Evolutionary conservation across 2,888 invertebrate genomes (phyloP).

Genomic region (Orthosia cruda): DNA sequence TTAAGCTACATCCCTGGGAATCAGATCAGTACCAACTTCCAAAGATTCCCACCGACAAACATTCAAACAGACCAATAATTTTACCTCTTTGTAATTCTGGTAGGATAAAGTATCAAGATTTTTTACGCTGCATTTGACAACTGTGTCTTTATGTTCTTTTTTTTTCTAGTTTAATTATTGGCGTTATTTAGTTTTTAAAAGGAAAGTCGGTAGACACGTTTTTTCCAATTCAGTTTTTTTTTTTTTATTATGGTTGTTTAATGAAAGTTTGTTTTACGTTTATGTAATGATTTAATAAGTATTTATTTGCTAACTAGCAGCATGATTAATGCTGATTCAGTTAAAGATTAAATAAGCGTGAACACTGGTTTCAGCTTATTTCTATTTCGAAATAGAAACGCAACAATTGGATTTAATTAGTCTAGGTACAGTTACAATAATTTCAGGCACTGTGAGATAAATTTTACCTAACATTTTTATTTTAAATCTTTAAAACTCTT

Average conservation of each 20-base stretch:
- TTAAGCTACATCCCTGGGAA: too few relatives aligned
- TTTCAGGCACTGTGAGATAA: neutral
- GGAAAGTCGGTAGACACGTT: slow-evolving; percentile 3
- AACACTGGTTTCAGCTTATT: slow-evolving; percentile 20
- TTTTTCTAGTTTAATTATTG: slow-evolving; percentile 25
- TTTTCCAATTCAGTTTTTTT: slow-evolving; percentile 5
- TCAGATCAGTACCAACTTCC: too few relatives aligned
- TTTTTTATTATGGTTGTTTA: neutral
- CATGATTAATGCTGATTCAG: slow-evolving; percentile 6
- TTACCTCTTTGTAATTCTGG: too few relatives aligned
- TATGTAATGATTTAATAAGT: slow-evolving; percentile 22
- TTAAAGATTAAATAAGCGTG: slow-evolving; percentile 23
- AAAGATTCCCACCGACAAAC: too few relatives aligned
- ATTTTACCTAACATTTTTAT: neutral
- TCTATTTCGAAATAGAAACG: slow-evolving; percentile 16
- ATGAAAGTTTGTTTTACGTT: slow-evolving; percentile 19
- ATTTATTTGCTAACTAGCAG: neutral
- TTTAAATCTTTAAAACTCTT: neutral
- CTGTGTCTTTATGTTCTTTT: slow-evolving; percentile 1
- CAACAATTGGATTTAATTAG: slow-evolving; percentile 11
- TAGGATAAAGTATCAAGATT: neutral
- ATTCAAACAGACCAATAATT: too few relatives aligned
- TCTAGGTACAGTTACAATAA: neutral
- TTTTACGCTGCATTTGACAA: neutral
- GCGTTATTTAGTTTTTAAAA: slow-evolving; percentile 18